A percentile compares a stretch with the other conserved stretches of the same genome.
phyloP scores from a whole-genome alignment of 2,113 vertebrate genomes.

The Paralichthys olivaceus region DNA sequence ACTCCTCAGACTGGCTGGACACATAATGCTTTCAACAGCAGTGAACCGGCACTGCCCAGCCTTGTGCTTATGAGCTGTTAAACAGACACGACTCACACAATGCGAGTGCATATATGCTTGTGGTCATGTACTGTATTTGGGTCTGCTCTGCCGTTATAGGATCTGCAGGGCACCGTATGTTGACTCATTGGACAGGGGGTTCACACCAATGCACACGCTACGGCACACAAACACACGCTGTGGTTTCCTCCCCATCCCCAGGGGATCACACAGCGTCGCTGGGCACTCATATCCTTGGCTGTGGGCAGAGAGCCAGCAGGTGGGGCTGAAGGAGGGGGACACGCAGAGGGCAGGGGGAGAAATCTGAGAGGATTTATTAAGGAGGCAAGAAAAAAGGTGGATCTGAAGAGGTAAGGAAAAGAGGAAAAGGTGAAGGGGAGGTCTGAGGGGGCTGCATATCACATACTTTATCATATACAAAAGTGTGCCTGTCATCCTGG shows the following conservation, averaged over 20 bases:
- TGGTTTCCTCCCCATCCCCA: constrained; percentile 66
- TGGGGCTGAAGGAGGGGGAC: constrained; percentile 25
- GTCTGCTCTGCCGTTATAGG: constrained; percentile 38
- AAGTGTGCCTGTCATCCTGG: constrained; percentile 62
- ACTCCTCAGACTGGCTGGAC: constrained; percentile 32
- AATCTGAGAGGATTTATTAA: constrained; percentile 68
- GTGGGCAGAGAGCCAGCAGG: constrained; percentile 66
- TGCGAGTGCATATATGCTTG: constrained; percentile 12
- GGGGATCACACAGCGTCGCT: constrained; percentile 56
- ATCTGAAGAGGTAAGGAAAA: constrained; percentile 38
- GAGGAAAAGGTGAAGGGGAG: constrained; percentile 45
- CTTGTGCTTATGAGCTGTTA: constrained; percentile 37
- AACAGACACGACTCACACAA: constrained; percentile 36
- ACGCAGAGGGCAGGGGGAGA: constrained; percentile 32
- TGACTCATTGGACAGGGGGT: constrained; percentile 60
- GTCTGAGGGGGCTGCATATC: constrained; percentile 63
- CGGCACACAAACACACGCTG: constrained; percentile 66
- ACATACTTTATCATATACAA: constrained; percentile 79
- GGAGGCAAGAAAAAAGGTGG: constrained; percentile 36
- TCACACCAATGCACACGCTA: constrained; percentile 49
- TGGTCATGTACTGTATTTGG: constrained; percentile 11
- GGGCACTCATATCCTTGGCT: constrained; percentile 56
- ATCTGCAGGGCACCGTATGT: constrained; percentile 58
- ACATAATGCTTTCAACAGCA: constrained; percentile 60
- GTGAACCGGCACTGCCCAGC: constrained; percentile 18